Evolutionary conservation across 2,113 vertebrate genomes (phyloP), one percentile per base, ranked within the genome.

Genomic region (Lampris incognitus): DNA sequence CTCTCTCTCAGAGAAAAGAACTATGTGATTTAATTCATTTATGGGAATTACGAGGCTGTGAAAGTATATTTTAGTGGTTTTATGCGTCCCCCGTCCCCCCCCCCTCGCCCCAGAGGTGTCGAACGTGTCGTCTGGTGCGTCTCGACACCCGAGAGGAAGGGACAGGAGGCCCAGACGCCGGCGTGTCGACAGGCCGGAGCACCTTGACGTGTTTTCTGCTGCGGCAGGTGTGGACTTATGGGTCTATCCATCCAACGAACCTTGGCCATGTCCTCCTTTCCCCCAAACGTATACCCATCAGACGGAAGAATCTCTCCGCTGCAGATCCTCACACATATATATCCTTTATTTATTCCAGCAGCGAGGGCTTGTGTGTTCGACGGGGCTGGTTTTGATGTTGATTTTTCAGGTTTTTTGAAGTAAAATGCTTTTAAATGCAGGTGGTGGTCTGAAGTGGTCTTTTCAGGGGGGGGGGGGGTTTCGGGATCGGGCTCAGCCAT

Each of bases 11-110:
- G 73, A 66, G 78, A 85, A 73, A 87, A 74, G 81, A 83, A 89
- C 70, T 82, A 83, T 74, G 66, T 76, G 67, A 84, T 86, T 82
- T 68, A 81, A 69, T 67, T 71, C 37, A 54, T 55, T 75, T 80
- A 48, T 49, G 68, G 86, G 88, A 92, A 82, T 86, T 87, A 85
- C 74, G 69, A 78, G 84, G 89, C 82, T 78, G 81, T 89, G 89
- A 91, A 86, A 90, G 81, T 74, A 79, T 62, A 65, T 85, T 86
- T 83, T 41, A 82, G 56, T 70, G 55, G 73, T 87, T 85, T 90
- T 84, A 90, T 85, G 61, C 37, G 72, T 87, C 60, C 74, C 69
- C 11, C 24, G 24, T 24, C 24, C 24, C 24, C 24, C 24, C 24
- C 24, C 24, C 24, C 24, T 24, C 24, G 24, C 24, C 24, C 24